Percentiles rank a stretch among this genome's conserved stretches.
phyloP scores from a whole-genome alignment of 2,113 vertebrate genomes.

The Numida meleagris region DNA sequence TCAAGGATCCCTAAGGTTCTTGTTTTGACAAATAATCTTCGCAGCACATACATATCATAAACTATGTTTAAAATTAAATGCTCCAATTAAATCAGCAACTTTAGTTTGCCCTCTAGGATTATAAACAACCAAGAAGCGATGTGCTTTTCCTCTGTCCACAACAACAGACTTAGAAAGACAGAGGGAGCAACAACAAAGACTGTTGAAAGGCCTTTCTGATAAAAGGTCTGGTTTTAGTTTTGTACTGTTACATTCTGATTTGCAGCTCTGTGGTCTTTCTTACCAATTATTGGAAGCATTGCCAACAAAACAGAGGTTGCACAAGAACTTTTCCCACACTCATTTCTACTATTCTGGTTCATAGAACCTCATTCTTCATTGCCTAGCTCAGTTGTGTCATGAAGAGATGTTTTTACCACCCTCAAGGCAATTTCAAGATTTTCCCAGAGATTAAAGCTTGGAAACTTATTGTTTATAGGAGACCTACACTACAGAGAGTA shows the following conservation, averaged over 20 bases:
- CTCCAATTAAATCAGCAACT: conserved; percentile 21
- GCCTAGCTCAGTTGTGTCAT: background rate
- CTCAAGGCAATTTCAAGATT: conserved; percentile 43
- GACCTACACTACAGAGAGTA: background rate
- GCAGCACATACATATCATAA: conserved; percentile 35
- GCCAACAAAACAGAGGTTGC: background rate
- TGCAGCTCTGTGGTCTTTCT: background rate
- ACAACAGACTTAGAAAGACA: background rate
- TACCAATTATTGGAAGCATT: background rate
- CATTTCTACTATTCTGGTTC: background rate
- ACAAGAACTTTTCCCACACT: conserved; percentile 10
- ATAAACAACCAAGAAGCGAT: background rate
- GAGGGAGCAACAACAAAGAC: background rate
- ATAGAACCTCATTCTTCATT: conserved; percentile 16
- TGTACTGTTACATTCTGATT: background rate
- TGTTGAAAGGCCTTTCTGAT: background rate
- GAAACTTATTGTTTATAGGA: conserved; percentile 9
- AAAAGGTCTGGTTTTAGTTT: background rate
- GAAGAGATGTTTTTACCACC: background rate
- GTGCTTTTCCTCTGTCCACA: background rate
- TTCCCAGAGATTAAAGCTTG: conserved; percentile 37
- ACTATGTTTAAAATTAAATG: conserved; percentile 36
- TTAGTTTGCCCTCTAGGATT: background rate
- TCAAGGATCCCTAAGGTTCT: conserved; percentile 14
- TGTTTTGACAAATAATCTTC: conserved; percentile 36